Evolutionary conservation across 2,888 invertebrate species (phyloP), one percentile per base, ranked within the genome.

Genomic region (Pyrochroa serraticornis): DNA sequence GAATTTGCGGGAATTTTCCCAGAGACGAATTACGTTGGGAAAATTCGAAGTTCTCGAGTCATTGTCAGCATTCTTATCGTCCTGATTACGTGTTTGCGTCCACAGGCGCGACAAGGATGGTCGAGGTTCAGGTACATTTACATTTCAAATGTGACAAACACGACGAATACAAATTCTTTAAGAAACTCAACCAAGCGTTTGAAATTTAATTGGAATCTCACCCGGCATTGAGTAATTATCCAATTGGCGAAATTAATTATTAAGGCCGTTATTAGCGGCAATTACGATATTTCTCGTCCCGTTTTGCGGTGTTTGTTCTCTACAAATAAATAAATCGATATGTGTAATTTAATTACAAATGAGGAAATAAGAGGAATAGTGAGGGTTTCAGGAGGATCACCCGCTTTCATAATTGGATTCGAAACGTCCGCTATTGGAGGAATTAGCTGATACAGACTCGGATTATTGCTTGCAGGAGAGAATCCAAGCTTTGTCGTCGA

Each of bases 71-170:
- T 55, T 45, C 52, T 59, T 60, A 59, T 62, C 56, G 49, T 14
- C 45, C 63, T 63, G 60, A 63, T 63, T 63, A 60, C 54, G 52
- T 51, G 58, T 58, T 55, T 47, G 41, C 54, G 44, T 22, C 45
- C 52, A 44, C 22, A 13, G 22, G 46, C 34, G 42, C 42, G 32
- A 53, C 43, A 53, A 59, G 48, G 51, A 59, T 53, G 52, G 42
- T 39, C 49, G 12, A 35, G 31, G 31, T n/a, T 42, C 42, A 30
- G 61, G 51, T 54, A 48, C 45, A 64, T 62, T 64, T 64, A 60
- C 62, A 64, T 64, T 64, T 60, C 55, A 64, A 60, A 64, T 64
- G 53, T 47, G 53, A 56, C 60, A 60, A 62, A 62, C 58, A 55
- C 51, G 47, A 38, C 36, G 61, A 60, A 62, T 62, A 55, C 60